These are phyloP conservation scores for Xenotilapia flavipinnis DNA, from an alignment of 2,113 vertebrate species.

Conservation along the genomic window DNA sequence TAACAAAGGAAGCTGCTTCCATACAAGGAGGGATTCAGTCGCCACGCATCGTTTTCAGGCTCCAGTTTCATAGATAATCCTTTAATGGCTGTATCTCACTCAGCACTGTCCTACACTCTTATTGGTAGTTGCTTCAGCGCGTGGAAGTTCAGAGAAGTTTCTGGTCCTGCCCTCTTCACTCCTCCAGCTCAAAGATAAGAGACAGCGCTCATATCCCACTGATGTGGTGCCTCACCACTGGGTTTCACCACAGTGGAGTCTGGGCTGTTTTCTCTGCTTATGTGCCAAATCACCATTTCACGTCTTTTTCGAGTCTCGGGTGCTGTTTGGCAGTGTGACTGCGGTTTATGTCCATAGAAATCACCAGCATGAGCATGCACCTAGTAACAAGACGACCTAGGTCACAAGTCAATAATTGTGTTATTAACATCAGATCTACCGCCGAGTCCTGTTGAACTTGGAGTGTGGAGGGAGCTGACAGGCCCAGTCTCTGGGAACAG, in stretches of 20 bases:
- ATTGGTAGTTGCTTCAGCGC: neutral
- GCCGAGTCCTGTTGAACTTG: neutral
- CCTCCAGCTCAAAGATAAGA: neutral
- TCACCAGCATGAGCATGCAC: neutral
- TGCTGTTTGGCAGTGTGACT: neutral
- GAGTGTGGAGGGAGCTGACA: neutral
- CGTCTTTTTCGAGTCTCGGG: neutral
- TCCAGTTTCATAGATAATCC: neutral
- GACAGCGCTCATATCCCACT: accelerated
- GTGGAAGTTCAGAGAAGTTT: neutral
- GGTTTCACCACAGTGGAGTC: neutral
- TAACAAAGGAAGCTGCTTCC: neutral
- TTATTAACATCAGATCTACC: neutral
- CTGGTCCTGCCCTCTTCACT: neutral
- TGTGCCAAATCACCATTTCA: neutral
- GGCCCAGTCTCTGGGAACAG: neutral
- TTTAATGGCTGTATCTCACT: neutral
- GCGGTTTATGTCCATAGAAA: neutral
- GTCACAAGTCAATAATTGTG: neutral
- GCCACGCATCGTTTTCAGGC: accelerated
- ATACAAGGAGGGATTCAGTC: neutral
- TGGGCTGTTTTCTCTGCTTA: neutral
- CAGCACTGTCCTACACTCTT: neutral
- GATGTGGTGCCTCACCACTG: neutral
- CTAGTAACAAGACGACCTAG: neutral